Conservation (phyloP, 1,140 invertebrate species). For the Probaryconus sp. region DNA sequence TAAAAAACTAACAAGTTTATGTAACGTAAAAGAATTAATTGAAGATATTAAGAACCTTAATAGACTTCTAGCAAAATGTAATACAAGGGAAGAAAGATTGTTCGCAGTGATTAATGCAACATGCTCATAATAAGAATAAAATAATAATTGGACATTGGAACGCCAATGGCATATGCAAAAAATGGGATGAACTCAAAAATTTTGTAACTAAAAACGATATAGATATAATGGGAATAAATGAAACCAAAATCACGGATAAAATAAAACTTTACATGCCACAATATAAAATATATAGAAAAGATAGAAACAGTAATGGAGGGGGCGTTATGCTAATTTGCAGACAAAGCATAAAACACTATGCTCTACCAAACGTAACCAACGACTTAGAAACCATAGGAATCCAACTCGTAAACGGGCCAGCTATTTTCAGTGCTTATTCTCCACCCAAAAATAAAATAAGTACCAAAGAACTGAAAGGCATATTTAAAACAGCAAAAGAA, state of each 20-base stretch:
- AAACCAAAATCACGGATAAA: constrained; percentile 42
- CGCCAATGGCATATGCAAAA: constrained; percentile 34
- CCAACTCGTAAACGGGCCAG: constrained; percentile 28
- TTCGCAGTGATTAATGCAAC: not conserved
- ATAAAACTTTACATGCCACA: constrained; percentile 11
- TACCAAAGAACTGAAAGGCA: constrained; percentile 16
- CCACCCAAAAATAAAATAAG: constrained; percentile 30
- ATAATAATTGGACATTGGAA: constrained; percentile 46
- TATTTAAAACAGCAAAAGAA: constrained; percentile 21
- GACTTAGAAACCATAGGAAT: constrained; percentile 37
- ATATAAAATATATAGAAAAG: constrained; percentile 32
- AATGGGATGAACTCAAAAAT: constrained; percentile 44
- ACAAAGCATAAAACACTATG: constrained; percentile 6
- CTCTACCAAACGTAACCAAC: constrained; percentile 4
- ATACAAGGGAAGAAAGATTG: not conserved
- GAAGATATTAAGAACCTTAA: constrained; percentile 4
- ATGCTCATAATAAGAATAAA: not conserved
- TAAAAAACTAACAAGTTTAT: not conserved
- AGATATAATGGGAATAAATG: constrained; percentile 43
- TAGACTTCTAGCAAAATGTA: not conserved
- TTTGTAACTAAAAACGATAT: constrained; percentile 35
- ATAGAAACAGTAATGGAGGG: constrained; percentile 37
- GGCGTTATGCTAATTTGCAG: constrained; percentile 19
- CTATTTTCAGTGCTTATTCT: constrained; percentile 26
- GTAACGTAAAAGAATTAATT: not conserved